Conservation (phyloP, 2,888 invertebrate species). For the Cantharis rufa region DNA sequence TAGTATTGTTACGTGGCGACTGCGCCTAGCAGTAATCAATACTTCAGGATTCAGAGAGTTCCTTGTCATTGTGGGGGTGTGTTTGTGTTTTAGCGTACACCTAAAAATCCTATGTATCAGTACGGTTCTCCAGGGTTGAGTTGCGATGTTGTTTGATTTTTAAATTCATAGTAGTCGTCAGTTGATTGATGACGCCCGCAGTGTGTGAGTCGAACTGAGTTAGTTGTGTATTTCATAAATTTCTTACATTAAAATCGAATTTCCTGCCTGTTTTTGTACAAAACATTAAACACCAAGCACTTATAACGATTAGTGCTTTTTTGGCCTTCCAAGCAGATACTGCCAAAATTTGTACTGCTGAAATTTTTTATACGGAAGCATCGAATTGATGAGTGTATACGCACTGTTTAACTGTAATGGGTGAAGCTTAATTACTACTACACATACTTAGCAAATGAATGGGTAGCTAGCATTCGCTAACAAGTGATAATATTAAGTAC, state of each 20-base stretch:
- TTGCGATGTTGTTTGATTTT: constrained; percentile 18
- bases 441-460: constrained; percentile 13
- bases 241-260: background rate
- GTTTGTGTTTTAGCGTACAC: constrained; percentile 38
- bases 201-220: background rate
- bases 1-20: constrained; percentile 40
- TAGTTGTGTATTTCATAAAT: background rate
- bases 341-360: background rate
- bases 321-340: background rate
- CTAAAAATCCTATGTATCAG: constrained; percentile 22
- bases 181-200: constrained; percentile 23
- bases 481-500: background rate
- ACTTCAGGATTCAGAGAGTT: constrained; percentile 43
- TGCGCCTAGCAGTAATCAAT: constrained; percentile 53
- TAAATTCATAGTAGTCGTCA: constrained; percentile 23
- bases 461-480: constrained; percentile 7
- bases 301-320: background rate
- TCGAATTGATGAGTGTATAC: background rate
- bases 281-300: background rate
- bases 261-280: background rate
- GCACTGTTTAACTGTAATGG: constrained; percentile 6
- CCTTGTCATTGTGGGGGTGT: constrained; percentile 48
- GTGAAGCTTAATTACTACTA: constrained; percentile 14
- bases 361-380: background rate
- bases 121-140: constrained; percentile 22